Evolutionary conservation across 1,140 invertebrate species (phyloP), one percentile per base, ranked within the genome.

Genomic region (Venturia canescens): DNA sequence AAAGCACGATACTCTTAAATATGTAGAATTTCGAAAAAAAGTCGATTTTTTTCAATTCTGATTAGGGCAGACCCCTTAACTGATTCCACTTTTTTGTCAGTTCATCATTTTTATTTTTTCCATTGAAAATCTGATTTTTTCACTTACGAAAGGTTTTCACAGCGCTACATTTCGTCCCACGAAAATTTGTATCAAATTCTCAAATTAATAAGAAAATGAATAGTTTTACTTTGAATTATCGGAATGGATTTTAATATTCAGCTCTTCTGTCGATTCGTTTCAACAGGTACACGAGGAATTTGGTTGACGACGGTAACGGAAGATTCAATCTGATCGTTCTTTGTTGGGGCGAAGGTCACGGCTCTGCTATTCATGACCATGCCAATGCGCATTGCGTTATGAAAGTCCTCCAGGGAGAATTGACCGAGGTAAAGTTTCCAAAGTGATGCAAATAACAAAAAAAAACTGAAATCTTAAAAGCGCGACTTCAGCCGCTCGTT

Each of bases 291-390:
- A 99, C 98, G 0, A 91, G 98, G 27, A 99, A 99, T 92, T 92
- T 99, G 77, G 97, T 99, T 3, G 97, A 99, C 88, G 94, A 94
- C 83, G 98, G 98, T 13, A 99, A 99, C 90, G 98, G 98, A 1
- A 98, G 97, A 89, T 99, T 99, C 91, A 99, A 99, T 91, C 93
- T 99, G 82, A 98, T 99, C 95, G 93, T 99, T 26, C 89, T 99
- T 0, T 99, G 98, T 90, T 99, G 99, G 99, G 97, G 97, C 38
- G 97, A 98, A 89, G 97, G 97, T 31, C 97, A 99, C 82, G 97
- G 96, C 0, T 98, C 98, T 0, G 95, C 96, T 18, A 99, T 99
- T 83, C 99, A 99, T 88, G 98, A 99, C 90, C 99, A 99, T 89
- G 95, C 98, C 0, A 94, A 99, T 86, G 95, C 98, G 0, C 98